A percentile compares a stretch with the other conserved stretches of the same genome.
These are phyloP conservation scores for Pristionchus arcanus DNA, from an alignment of 2,888 invertebrate species.

Conservation along the genomic window DNA sequence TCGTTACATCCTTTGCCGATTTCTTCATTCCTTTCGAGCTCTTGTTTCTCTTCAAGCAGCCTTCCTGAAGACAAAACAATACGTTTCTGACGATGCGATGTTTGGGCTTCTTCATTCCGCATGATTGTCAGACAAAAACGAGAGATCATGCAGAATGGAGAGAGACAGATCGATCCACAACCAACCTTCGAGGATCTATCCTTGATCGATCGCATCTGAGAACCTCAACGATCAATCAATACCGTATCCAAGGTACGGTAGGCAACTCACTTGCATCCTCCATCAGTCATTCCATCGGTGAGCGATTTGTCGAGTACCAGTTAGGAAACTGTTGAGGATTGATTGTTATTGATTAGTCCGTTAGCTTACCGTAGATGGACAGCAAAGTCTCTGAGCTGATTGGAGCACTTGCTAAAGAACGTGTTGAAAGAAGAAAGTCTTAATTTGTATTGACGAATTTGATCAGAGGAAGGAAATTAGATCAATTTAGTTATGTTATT, in stretches of 20 bases:
- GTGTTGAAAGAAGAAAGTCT: not conserved
- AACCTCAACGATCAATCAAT: not conserved
- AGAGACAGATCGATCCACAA: no score
- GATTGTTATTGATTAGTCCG: not conserved
- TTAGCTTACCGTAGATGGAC: not conserved
- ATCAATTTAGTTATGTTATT: no score
- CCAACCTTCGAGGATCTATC: not conserved
- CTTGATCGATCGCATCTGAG: not conserved
- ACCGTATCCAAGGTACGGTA: not conserved
- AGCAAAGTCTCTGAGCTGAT: not conserved
- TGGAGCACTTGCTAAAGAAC: not conserved
- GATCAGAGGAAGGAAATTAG: no score
- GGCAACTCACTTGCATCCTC: slow-evolving; percentile 14
- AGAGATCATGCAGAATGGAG: no score
- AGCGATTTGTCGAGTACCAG: not conserved
- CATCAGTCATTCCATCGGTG: not conserved
- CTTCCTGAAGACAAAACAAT: not conserved
- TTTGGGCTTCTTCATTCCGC: no score
- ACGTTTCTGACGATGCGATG: no score
- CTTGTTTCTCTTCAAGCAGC: not conserved
- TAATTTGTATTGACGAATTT: no score
- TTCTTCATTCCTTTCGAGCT: not conserved
- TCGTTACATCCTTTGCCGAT: not conserved
- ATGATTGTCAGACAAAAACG: no score
- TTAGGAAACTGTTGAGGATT: slow-evolving; percentile 4